Conservation (phyloP, 2,888 invertebrate genomes). For the Ormyrus nitidulus region DNA sequence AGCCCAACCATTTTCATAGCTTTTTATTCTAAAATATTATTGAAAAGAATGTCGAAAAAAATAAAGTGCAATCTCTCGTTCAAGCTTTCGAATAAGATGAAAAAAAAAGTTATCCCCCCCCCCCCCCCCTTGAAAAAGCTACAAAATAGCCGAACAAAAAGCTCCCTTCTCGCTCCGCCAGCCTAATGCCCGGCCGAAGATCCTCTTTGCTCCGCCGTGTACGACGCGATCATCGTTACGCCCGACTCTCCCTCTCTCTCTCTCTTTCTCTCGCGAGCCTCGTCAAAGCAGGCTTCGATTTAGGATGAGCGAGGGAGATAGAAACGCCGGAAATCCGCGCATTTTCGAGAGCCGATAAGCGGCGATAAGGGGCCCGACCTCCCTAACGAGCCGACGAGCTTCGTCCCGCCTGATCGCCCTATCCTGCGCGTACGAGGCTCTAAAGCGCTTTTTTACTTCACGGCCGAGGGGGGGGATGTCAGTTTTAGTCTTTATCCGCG, state of each 20-base stretch:
- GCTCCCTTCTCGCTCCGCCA: neutral
- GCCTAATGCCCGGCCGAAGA: neutral
- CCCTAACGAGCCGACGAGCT: constrained; percentile 24
- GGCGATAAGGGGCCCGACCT: constrained; percentile 26
- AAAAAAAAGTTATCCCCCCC: too few species aligned
- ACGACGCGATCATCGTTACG: neutral
- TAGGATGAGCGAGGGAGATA: constrained; percentile 12
- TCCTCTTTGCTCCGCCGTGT: neutral
- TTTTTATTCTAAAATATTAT: too few species aligned
- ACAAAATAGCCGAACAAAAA: too few species aligned
- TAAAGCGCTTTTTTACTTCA: too few species aligned
- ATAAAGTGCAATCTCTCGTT: too few species aligned
- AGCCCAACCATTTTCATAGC: too few species aligned
- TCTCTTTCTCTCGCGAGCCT: neutral
- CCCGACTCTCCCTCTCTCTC: neutral
- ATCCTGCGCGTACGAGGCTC: neutral
- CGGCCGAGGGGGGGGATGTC: too few species aligned
- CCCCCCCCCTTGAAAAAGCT: too few species aligned
- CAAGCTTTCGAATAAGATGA: too few species aligned
- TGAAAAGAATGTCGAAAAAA: too few species aligned
- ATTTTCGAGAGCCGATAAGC: constrained; percentile 8
- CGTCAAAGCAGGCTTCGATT: constrained; percentile 35
- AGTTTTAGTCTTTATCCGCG: too few species aligned
- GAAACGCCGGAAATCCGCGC: constrained; percentile 32
- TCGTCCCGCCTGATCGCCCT: neutral